These are phyloP conservation scores for Perca fluviatilis DNA, from an alignment of 2,113 vertebrate genomes.

Conservation along the genomic window DNA sequence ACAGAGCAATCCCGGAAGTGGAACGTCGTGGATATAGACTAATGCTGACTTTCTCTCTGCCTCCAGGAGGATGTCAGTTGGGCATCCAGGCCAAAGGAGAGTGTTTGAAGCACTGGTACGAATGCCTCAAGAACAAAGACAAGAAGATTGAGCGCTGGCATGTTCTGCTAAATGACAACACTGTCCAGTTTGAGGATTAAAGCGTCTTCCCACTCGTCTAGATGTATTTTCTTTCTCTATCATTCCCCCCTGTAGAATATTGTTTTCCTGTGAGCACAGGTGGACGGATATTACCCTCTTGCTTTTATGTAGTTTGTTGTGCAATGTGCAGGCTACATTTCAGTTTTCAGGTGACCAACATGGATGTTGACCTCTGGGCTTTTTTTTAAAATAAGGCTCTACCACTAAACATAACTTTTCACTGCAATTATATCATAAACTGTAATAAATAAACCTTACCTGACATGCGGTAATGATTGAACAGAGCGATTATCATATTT, in stretches of 20 bases:
- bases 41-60: neutral
- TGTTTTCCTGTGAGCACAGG: neutral
- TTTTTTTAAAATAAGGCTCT: neutral
- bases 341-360: slow-evolving; percentile 40
- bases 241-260: neutral
- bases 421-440: slow-evolving; percentile 11
- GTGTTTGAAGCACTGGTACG: slow-evolving; percentile 97
- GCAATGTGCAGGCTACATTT: slow-evolving; percentile 13
- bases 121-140: slow-evolving; percentile 98
- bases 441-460: neutral
- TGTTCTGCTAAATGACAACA: slow-evolving; percentile 91
- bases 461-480: slow-evolving; percentile 9
- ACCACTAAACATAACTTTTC: neutral
- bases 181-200: slow-evolving; percentile 81
- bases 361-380: slow-evolving; percentile 39
- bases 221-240: slow-evolving; percentile 5
- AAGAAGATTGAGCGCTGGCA: slow-evolving; percentile 98
- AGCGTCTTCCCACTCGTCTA: neutral
- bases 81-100: slow-evolving; percentile 97
- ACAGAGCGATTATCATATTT: neutral
- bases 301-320: slow-evolving; percentile 29
- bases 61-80: slow-evolving; percentile 89
- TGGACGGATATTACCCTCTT: neutral
- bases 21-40: no score
- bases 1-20: no score